Percentiles rank a stretch among this genome's conserved stretches.
These are phyloP conservation scores for Babyrousa celebensis DNA, from an alignment of 2,797 vertebrate genomes.

Conservation along the genomic window DNA sequence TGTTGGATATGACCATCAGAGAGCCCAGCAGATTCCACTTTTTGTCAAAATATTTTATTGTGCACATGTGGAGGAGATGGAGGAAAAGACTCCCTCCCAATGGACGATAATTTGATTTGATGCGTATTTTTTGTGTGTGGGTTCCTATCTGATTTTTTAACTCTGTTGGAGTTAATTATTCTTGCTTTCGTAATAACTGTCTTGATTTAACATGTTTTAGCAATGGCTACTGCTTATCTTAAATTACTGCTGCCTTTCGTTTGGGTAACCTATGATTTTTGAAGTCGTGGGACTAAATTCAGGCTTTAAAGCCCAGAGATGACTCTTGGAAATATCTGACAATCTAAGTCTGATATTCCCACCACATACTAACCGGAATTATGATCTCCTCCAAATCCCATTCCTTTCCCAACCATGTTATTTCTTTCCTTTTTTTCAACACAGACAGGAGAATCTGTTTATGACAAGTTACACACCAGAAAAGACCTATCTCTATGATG, in stretches of 20 bases:
- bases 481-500: not conserved
- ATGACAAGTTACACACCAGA: not conserved
- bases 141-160: constrained; percentile 3
- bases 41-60: constrained; percentile 75
- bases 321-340: not conserved
- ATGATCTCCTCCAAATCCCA: not conserved
- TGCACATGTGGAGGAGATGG: not conserved
- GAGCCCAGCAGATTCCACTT: constrained; percentile 75
- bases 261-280: not conserved
- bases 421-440: constrained; percentile 19
- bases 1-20: constrained; percentile 78
- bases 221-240: rapidly evolving
- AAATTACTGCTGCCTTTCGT: constrained; percentile 42
- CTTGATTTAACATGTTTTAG: not conserved
- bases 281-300: not conserved
- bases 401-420: not conserved
- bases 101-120: constrained; percentile 31
- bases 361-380: not conserved
- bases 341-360: not conserved
- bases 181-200: not conserved
- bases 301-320: not conserved
- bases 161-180: not conserved
- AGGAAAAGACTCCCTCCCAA: constrained; percentile 18
- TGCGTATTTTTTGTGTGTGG: not conserved
- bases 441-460: not conserved